phyloP scores from a whole-genome alignment of 2,113 vertebrate genomes.

The Paralichthys olivaceus region DNA sequence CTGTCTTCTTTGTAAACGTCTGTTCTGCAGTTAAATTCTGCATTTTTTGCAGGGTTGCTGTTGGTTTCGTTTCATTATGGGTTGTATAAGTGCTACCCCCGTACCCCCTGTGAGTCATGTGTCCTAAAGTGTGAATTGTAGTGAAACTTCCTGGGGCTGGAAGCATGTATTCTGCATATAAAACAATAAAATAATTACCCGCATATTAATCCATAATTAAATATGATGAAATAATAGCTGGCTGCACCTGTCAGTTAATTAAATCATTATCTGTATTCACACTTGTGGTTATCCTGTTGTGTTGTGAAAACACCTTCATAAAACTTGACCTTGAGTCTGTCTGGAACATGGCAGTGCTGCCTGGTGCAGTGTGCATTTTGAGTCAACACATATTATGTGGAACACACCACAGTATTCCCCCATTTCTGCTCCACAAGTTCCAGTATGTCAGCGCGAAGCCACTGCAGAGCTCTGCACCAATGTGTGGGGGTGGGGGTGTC shows the following conservation, averaged over 20 bases:
- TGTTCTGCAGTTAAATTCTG: no score
- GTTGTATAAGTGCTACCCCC: no score
- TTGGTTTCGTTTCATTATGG: no score
- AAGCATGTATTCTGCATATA: neutral
- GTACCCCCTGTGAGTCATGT: no score
- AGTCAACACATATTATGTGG: slow-evolving; percentile 7
- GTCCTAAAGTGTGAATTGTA: no score
- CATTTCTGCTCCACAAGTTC: slow-evolving; percentile 25
- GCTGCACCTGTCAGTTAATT: neutral
- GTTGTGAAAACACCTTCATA: neutral
- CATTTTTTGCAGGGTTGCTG: no score
- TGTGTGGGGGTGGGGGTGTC: slow-evolving; percentile 42
- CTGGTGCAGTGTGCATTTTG: neutral
- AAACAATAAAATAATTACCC: neutral
- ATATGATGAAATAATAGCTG: neutral
- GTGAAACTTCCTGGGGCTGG: no score
- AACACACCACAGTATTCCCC: slow-evolving; percentile 17
- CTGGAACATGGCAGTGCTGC: neutral
- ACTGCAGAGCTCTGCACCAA: slow-evolving; percentile 69
- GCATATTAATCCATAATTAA: neutral
- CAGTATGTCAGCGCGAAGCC: slow-evolving; percentile 48
- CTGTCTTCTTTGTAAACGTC: no score
- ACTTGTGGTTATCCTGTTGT: neutral
- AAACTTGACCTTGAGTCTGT: neutral
- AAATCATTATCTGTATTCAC: neutral